phyloP scores from a whole-genome alignment of 2,113 vertebrate species.

The Vulpes ferrilata region DNA sequence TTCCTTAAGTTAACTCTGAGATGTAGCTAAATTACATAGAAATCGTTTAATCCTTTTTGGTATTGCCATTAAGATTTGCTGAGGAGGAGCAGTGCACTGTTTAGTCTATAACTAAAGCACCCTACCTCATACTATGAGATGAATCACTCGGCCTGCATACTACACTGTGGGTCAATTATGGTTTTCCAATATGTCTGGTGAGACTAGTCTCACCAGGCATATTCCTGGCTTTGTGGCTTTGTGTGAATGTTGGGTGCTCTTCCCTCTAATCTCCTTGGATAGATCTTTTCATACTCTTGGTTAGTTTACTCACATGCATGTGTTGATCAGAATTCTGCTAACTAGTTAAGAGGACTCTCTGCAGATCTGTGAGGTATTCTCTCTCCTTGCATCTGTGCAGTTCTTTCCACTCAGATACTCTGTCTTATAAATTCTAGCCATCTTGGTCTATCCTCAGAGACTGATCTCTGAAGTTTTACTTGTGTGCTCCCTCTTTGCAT shows the following conservation, averaged over 20 bases:
- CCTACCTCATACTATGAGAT: background rate
- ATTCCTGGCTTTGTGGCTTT: background rate
- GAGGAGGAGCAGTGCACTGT: background rate
- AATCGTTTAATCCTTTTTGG: background rate
- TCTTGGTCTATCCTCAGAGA: background rate
- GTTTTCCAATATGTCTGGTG: background rate
- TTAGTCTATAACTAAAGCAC: background rate
- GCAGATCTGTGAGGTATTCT: background rate
- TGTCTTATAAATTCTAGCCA: background rate
- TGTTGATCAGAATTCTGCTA: background rate
- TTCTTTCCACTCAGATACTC: background rate
- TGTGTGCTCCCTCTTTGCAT: background rate
- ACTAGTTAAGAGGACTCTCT: background rate
- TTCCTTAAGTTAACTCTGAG: background rate
- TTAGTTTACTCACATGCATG: background rate
- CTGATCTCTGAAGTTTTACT: background rate
- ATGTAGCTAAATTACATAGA: background rate
- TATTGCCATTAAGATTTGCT: background rate
- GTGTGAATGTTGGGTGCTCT: background rate
- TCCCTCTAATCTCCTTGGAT: background rate
- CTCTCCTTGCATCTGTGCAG: background rate
- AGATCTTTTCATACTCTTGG: background rate
- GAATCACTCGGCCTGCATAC: background rate
- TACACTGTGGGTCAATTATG: background rate
- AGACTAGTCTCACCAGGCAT: background rate